Conservation (phyloP, 2,888 invertebrate species). For the Agrochola lota region DNA sequence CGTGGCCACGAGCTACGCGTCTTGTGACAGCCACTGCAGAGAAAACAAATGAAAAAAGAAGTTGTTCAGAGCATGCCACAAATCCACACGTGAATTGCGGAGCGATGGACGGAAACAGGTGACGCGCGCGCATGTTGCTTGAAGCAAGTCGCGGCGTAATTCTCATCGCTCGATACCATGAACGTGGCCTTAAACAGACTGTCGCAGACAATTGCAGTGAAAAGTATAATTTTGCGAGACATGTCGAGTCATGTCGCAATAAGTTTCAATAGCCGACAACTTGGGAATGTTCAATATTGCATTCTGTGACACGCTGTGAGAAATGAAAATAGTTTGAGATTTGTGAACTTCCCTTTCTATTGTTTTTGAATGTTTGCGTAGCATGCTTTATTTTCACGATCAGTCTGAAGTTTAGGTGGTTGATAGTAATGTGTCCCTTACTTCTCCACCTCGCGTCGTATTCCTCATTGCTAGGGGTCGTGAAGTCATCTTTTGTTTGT, state of each 20-base stretch:
- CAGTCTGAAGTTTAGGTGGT: no score
- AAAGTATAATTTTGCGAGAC: constrained; percentile 59
- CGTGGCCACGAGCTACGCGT: neutral
- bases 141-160: neutral
- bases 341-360: neutral
- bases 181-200: constrained; percentile 6
- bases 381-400: no score
- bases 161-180: neutral
- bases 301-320: constrained; percentile 41
- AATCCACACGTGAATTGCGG: neutral
- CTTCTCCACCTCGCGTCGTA: no score
- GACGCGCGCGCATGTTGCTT: neutral
- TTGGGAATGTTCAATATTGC: constrained; percentile 62
- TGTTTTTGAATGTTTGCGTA: constrained; percentile 2
- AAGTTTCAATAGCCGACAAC: constrained; percentile 55
- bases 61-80: neutral
- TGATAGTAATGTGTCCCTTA: no score
- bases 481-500: no score
- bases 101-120: no score
- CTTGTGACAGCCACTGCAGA: neutral
- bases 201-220: constrained; percentile 58
- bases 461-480: no score
- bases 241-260: constrained; percentile 61
- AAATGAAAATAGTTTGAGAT: constrained; percentile 57
- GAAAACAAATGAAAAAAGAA: neutral